A percentile compares a stretch with the other conserved stretches of the same genome.
These are phyloP conservation scores for Cyphomyrus plagiostoma DNA, from an alignment of 2,113 vertebrate genomes.

Conservation along the genomic window DNA sequence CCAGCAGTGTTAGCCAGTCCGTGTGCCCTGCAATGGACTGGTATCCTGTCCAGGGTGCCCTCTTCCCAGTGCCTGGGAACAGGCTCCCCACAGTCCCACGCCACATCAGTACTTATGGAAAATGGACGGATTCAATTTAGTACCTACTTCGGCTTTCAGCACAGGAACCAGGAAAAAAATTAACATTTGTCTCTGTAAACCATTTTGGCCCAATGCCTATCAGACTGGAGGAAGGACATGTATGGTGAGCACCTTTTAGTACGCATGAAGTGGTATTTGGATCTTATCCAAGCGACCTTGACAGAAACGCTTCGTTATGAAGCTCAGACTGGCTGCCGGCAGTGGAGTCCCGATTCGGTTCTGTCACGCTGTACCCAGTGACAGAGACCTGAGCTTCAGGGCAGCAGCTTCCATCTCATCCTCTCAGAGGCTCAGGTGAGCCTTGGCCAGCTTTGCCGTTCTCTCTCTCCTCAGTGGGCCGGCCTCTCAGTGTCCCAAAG, in stretches of 20 bases:
- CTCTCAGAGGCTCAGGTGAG: conserved; percentile 50
- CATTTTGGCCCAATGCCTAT: not conserved
- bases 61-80: not conserved
- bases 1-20: not conserved
- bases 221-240: not conserved
- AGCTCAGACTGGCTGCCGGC: conserved; percentile 49
- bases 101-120: not conserved
- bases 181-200: not conserved
- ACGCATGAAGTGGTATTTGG: not conserved
- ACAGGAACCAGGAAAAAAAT: not conserved
- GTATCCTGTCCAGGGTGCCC: not conserved
- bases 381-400: not conserved
- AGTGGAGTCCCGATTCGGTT: not conserved
- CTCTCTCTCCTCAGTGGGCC: not conserved
- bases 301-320: conserved; percentile 29
- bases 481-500: not conserved
- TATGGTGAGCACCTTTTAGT: not conserved
- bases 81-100: not conserved
- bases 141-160: not conserved
- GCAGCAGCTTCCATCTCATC: conserved; percentile 8
- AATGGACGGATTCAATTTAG: not conserved
- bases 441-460: conserved; percentile 43
- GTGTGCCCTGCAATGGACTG: not conserved
- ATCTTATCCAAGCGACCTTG: not conserved
- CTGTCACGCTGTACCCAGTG: conserved; percentile 25